Percentiles rank a stretch among this genome's conserved stretches.
Evolutionary conservation across 2,888 invertebrate genomes (phyloP).

Genomic region (Caenorhabditis sp.): DNA sequence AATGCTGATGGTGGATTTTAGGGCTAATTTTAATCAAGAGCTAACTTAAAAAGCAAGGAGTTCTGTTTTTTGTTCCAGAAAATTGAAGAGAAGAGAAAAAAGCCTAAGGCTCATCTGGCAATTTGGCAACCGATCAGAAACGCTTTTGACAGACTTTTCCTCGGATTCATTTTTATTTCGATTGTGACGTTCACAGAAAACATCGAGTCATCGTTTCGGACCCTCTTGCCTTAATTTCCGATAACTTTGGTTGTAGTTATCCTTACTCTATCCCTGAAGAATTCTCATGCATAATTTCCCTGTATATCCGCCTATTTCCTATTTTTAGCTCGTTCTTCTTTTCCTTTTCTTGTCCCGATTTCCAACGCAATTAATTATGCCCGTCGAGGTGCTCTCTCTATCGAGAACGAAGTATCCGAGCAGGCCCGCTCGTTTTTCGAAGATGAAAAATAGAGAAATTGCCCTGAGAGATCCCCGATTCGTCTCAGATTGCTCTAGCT

Average conservation of each 20-base stretch:
- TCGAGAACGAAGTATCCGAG: background rate
- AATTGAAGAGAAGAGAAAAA: background rate
- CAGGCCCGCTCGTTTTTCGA: background rate
- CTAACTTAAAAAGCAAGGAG: background rate
- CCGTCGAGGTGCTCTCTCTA: background rate
- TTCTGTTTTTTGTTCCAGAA: background rate
- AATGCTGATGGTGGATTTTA: too few species aligned
- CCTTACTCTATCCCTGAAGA: too few species aligned
- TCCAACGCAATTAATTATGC: constrained; percentile 15
- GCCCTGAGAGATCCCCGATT: background rate
- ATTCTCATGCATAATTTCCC: constrained; percentile 2
- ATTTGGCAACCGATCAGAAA: background rate
- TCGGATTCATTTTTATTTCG: background rate
- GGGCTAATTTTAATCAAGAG: constrained; percentile 1
- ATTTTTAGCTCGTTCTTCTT: background rate
- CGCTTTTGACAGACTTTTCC: background rate
- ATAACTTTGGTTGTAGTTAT: too few species aligned
- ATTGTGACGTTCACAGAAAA: background rate
- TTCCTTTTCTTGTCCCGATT: too few species aligned
- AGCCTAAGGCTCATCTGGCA: background rate
- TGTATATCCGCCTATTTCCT: background rate
- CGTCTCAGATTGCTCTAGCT: background rate
- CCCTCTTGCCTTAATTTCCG: too few species aligned
- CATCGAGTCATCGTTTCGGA: too few species aligned
- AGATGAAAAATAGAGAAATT: background rate